Base-by-base conservation (phyloP, 2,113 vertebrate genomes). In the Chaetodon trifascialis region DNA sequence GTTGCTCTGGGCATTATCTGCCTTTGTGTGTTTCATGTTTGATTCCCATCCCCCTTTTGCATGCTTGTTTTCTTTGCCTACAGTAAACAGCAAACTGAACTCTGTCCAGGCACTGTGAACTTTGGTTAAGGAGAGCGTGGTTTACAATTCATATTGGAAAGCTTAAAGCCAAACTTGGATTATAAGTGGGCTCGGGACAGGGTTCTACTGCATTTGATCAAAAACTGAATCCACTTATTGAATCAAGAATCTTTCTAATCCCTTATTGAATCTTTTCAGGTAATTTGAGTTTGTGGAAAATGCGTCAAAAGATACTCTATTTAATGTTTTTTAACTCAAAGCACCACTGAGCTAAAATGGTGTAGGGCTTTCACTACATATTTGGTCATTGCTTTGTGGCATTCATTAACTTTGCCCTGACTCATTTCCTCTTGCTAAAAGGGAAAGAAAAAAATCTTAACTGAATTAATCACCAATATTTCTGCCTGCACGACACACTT, bases 1-100 rank as follows among this genome's bases (percentile, higher is more conserved):
- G 80, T 63, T 74, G 79, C 76, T 44, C 49, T 11, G 64, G 63
- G 82, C 58, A 36, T 81, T 83, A 63, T 64, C 46, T 3, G 34
- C 40, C 58, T 44, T 76, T 74, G 59, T 81, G 54, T 72, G 64
- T 66, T 49, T 62, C 65, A 46, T 85, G 79, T 87, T 73, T 71
- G 34, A 75, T 7, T 64, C 51, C 55, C n/a, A 16, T 51, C 56
- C 79, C 40, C 14, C 49, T 67, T 15, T 55, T 40, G 70, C 74
- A 59, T 79, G 72, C 58, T 60, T 81, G 16, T 76, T 79, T 58
- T 56, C 58, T 76, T 19, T 84, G 80, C 55, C 54, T 68, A 3
- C 54, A 64, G 51, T 59, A 12, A 5, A 23, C 65, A 58, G 19
- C 4, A 14, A 7, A 70, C 49, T 25, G 47, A 47, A 11, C 67